Evolutionary conservation across 2,888 invertebrate genomes (phyloP).

Genomic region (Sinodicranocentrus sp.): DNA sequence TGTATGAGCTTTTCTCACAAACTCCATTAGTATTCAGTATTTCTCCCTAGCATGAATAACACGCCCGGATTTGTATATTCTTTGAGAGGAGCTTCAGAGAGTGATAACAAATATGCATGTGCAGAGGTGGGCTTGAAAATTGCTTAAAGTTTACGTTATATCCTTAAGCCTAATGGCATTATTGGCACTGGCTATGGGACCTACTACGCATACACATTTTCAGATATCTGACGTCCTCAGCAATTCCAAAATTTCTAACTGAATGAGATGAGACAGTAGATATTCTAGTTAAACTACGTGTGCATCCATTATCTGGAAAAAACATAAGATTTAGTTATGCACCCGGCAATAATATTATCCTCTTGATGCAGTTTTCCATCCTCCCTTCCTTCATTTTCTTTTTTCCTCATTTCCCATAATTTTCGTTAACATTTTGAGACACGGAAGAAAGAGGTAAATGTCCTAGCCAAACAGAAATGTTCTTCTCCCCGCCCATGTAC

Average conservation of each 20-base stretch:
- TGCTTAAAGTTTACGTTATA: too few species aligned
- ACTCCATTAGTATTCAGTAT: slow-evolving; percentile 56
- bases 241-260: slow-evolving; percentile 44
- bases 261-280: slow-evolving; percentile 48
- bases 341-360: slow-evolving; percentile 13
- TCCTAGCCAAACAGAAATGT: too few species aligned
- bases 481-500: too few species aligned
- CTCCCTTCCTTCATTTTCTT: slow-evolving; percentile 21
- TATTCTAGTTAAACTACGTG: slow-evolving; percentile 1
- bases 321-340: slow-evolving; percentile 11
- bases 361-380: slow-evolving; percentile 48
- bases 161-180: too few species aligned
- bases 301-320: neutral
- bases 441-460: neutral
- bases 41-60: slow-evolving; percentile 33
- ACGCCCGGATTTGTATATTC: too few species aligned
- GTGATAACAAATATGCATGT: neutral
- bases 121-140: neutral
- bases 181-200: neutral
- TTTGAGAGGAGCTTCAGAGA: too few species aligned
- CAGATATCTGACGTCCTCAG: slow-evolving; percentile 14
- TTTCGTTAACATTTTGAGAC: slow-evolving; percentile 25
- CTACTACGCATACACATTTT: neutral
- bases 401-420: slow-evolving; percentile 48
- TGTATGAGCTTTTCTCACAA: slow-evolving; percentile 30